A percentile compares a stretch with the other conserved stretches of the same genome.
phyloP scores from a whole-genome alignment of 2,888 invertebrate species.

The Cistogaster globosa region DNA sequence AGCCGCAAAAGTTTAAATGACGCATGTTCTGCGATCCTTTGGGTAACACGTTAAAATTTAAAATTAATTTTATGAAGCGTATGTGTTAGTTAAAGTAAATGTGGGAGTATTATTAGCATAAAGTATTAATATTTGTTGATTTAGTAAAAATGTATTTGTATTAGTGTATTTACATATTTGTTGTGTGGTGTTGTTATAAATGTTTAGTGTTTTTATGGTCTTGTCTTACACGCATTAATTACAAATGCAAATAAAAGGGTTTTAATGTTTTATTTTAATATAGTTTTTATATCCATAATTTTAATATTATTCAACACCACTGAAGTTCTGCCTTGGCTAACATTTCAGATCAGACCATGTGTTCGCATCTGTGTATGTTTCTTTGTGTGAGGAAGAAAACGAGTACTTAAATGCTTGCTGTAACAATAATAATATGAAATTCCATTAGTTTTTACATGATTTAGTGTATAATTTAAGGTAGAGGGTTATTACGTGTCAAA shows the following conservation, averaged over 20 bases:
- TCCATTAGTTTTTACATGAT: conserved; percentile 61
- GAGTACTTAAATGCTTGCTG: conserved; percentile 16
- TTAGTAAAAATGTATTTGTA: conserved; percentile 9
- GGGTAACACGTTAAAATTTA: conserved; percentile 50
- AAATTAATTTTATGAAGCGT: conserved; percentile 28
- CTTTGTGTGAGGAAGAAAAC: not conserved
- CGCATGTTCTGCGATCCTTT: conserved; percentile 47
- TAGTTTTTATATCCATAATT: conserved; percentile 27
- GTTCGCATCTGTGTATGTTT: not conserved
- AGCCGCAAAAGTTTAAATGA: not conserved
- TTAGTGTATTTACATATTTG: not conserved
- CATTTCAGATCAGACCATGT: conserved; percentile 4
- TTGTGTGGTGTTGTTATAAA: conserved; percentile 44
- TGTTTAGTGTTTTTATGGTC: conserved; percentile 69
- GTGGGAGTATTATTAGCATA: conserved; percentile 39
- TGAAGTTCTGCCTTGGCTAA: conserved; percentile 5
- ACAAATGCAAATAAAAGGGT: conserved; percentile 70
- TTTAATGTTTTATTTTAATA: conserved; percentile 59
- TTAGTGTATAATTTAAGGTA: conserved; percentile 49
- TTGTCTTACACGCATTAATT: conserved; percentile 70
- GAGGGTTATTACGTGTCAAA: conserved; percentile 65
- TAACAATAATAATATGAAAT: conserved; percentile 54
- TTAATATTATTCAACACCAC: conserved; percentile 20
- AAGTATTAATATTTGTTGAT: conserved; percentile 52
- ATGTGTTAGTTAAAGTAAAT: conserved; percentile 19